phyloP scores from a whole-genome alignment of 1,140 invertebrate genomes.

The Chelonus insularis region DNA sequence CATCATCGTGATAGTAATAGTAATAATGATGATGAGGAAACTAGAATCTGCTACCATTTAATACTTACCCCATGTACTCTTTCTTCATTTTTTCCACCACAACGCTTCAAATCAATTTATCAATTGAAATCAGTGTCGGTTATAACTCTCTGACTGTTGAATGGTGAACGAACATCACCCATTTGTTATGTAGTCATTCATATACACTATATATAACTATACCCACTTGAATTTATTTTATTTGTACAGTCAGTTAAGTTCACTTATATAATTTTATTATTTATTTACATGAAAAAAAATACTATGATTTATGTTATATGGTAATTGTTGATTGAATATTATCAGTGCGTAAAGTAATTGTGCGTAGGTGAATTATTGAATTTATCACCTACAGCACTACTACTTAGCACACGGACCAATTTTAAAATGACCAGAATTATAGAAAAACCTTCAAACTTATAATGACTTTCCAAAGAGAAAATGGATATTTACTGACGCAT shows the following conservation, averaged over 20 bases:
- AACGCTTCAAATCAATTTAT: conserved; percentile 54
- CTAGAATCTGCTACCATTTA: conserved; percentile 7
- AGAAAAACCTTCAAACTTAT: too few species aligned
- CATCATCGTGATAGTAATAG: conserved; percentile 3
- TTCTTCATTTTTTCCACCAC: conserved; percentile 16
- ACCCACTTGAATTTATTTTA: background rate
- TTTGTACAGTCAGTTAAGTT: background rate
- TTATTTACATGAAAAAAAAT: too few species aligned
- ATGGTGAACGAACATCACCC: conserved; percentile 13
- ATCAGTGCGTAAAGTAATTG: conserved; percentile 49
- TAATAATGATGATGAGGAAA: conserved; percentile 22
- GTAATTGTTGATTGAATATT: conserved; percentile 26
- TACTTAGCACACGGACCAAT: conserved; percentile 48
- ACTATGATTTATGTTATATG: too few species aligned
- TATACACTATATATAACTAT: background rate
- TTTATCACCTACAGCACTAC: conserved; percentile 57
- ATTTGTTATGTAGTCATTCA: conserved; percentile 17
- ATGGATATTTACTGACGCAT: too few species aligned
- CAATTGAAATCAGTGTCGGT: conserved; percentile 57
- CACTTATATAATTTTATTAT: background rate
- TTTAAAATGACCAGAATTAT: background rate
- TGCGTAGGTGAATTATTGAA: conserved; percentile 46
- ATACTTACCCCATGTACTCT: conserved; percentile 17
- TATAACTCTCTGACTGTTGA: conserved; percentile 16
- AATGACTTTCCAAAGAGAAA: too few species aligned